Evolutionary conservation across 2,888 invertebrate genomes (phyloP).

Genomic region (Plemyria rubiginata): DNA sequence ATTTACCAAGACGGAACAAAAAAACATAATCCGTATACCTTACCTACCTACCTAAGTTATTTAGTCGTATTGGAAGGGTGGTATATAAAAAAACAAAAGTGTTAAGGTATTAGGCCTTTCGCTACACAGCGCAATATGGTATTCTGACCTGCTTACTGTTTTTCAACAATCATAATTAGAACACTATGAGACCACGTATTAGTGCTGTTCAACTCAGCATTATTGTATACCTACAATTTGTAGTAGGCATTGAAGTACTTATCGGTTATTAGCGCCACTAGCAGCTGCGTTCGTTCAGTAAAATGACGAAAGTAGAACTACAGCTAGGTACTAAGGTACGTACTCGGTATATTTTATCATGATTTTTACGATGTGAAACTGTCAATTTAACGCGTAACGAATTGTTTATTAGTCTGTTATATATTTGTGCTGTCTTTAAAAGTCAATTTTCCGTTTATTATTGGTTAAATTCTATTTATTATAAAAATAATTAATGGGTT

Average conservation of each 20-base stretch:
- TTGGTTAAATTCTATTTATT: not conserved
- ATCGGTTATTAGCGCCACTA: not conserved
- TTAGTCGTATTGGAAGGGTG: too few relatives aligned
- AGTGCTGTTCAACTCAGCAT: not conserved
- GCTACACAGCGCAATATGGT: too few relatives aligned
- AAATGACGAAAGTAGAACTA: too few relatives aligned
- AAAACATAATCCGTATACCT: too few relatives aligned
- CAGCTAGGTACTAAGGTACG: too few relatives aligned
- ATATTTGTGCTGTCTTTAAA: not conserved
- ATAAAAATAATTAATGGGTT: not conserved
- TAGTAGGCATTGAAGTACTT: not conserved
- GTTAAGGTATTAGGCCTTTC: too few relatives aligned
- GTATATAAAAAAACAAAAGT: too few relatives aligned
- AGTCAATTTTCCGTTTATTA: conserved; percentile 1
- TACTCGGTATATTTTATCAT: too few relatives aligned
- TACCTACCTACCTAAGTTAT: too few relatives aligned
- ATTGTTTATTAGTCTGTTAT: not conserved
- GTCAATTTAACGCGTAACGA: not conserved
- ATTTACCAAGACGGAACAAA: too few relatives aligned
- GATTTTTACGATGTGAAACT: not conserved
- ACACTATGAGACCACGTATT: not conserved
- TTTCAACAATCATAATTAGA: not conserved
- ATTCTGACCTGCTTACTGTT: not conserved
- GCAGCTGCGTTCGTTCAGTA: not conserved
- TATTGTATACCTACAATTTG: not conserved